These are phyloP conservation scores for Pangasius krempfi DNA, from an alignment of 2,797 vertebrate species.

Conservation along the genomic window DNA sequence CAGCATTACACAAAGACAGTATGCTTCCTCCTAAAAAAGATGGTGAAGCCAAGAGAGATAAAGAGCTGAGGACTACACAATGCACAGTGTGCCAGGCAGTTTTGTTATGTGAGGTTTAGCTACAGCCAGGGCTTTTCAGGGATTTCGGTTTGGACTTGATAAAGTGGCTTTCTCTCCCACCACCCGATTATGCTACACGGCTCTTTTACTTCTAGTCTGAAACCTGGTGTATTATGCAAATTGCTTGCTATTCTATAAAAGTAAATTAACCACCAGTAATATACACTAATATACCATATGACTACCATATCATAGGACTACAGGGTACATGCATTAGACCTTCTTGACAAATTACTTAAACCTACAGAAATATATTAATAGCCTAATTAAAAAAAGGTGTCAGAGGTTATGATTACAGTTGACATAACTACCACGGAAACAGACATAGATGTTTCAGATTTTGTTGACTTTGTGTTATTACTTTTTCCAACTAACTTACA, in stretches of 20 bases:
- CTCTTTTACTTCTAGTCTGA: neutral
- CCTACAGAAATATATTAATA: no score
- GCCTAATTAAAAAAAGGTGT: neutral
- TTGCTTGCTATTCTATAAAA: neutral
- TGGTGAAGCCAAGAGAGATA: neutral
- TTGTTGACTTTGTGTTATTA: neutral
- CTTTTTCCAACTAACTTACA: neutral
- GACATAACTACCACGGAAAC: neutral
- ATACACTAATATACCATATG: neutral
- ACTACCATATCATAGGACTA: neutral
- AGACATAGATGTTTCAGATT: neutral
- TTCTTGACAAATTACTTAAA: neutral
- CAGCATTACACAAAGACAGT: neutral
- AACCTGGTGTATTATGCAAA: neutral
- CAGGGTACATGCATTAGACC: neutral
- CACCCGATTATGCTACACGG: neutral
- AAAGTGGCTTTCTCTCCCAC: neutral
- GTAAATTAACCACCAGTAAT: neutral
- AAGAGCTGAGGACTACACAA: neutral
- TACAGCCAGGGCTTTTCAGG: conserved; percentile 19
- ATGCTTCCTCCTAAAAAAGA: neutral
- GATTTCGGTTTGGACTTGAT: conserved; percentile 24
- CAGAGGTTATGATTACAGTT: neutral
- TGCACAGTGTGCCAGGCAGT: conserved; percentile 7
- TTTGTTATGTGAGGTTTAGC: conserved; percentile 22